Conservation (phyloP, 2,113 vertebrate genomes). For the Siniperca knerii region DNA sequence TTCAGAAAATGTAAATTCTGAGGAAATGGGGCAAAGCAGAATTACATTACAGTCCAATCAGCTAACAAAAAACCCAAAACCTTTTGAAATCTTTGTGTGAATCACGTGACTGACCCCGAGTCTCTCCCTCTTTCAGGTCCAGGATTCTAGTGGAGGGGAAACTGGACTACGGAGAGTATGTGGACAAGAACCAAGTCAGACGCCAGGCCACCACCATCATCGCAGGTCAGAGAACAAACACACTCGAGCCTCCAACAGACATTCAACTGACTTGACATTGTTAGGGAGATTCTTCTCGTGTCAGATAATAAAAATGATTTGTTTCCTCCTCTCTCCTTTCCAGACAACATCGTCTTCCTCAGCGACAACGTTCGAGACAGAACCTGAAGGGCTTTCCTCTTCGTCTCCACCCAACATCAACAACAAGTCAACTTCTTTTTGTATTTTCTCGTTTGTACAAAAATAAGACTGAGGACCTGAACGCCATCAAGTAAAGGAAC, state of each 20-base stretch:
- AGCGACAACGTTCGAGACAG: constrained; percentile 88
- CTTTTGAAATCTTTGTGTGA: neutral
- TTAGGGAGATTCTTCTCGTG: neutral
- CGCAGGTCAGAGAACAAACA: constrained; percentile 86
- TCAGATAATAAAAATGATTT: neutral
- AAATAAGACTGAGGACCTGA: constrained; percentile 15
- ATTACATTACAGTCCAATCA: too few species aligned
- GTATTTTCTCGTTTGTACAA: constrained; percentile 24
- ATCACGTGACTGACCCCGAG: neutral
- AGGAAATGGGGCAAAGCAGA: neutral
- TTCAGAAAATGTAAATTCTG: neutral
- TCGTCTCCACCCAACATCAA: neutral
- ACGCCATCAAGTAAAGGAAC: constrained; percentile 20
- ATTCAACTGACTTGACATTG: too few species aligned
- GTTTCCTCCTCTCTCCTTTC: neutral
- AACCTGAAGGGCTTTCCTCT: constrained; percentile 72
- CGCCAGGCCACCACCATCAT: constrained; percentile 97
- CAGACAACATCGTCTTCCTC: constrained; percentile 98
- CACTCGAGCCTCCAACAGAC: neutral
- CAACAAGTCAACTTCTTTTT: constrained; percentile 32
- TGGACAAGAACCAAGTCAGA: constrained; percentile 95
- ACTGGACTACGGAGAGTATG: constrained; percentile 97
- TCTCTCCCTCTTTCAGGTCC: constrained; percentile 77
- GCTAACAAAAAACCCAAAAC: neutral
- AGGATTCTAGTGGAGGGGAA: constrained; percentile 95